Evolutionary conservation across 2,888 invertebrate genomes (phyloP), one percentile per base, ranked within the genome.

Genomic region (Cartodere bifasciata): DNA sequence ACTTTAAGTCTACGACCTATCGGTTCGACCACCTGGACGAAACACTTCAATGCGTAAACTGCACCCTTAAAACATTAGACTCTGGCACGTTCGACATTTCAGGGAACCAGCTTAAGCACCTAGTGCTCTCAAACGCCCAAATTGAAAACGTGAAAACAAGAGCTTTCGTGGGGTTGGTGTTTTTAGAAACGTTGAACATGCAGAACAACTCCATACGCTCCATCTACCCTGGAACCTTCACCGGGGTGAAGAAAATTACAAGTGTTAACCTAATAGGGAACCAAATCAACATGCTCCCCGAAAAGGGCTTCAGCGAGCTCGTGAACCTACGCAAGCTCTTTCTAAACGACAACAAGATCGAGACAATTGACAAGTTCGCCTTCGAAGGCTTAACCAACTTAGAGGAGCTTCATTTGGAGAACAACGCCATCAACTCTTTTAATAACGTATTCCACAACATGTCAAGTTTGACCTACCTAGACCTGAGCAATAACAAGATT

Each of bases 1-100:
- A 46, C 43, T 59, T 60, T 41, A 51, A 53, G 22, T 36, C 34
- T 22, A 58, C 58, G n/a, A 42, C 46, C 4, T 60, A 60, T 39
- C 41, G 56, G 35, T 60, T 60, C 36, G 58, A 60, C 38, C 56
- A 56, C 34, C 41, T 58, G 23, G 59, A 58, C 40, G 58, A 58
- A 43, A 56, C 56, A 1, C 39, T 59, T 2, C 42, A 46, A 11
- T 59, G 60, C 34, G 14, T 50, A 3, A 53, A 53, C 29, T 60
- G 60, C 39, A 48, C 42, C 15, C 36, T 60, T 14, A 42, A 44
- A 5, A 43, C 35, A 1, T 40, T 60, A 7, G 53, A 53, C 16
- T 31, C 50, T 3, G 51, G 51, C 16, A 51, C 52, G 2, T 60
- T 60, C 33, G 60, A 60, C 40, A 50, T 60, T 25, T 50, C 55